Evolutionary conservation across 1,140 invertebrate genomes (phyloP), one percentile per base, ranked within the genome.

Genomic region (Pogonus chalceus): DNA sequence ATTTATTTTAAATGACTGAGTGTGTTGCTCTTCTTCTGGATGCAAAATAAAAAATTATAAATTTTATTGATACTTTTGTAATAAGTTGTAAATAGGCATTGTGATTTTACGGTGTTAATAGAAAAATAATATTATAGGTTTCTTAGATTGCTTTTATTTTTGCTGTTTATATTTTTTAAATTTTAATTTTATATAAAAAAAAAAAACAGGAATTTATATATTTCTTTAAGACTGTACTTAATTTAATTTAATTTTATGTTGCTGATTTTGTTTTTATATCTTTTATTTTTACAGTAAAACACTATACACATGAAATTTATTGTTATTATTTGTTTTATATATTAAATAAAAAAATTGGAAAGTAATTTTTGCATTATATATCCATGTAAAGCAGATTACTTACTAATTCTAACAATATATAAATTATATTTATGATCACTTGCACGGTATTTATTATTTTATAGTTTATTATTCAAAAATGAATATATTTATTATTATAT

Each of bases 81-180:
- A 43, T 43, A 43, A 7, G 7, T 16, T 43, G 37, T 43, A 43
- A 12, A 43, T 43, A 43, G 37, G 37, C 37, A 43, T 43, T 43
- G 37, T 43, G 37, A 43, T 43, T 43, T 43, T 43, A 43, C 18
- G 18, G 9, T 43, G 37, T 43, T 9, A 9, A 7, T 18, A 43
- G 37, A 9, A 7, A 12, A 43, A 43, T 43, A 43, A 43, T 43
- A 31, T 31, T 43, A 43, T 43, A 43, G 37, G 7, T 9, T 18
- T 43, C 9, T 7, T 43, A 43, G 37, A 43, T 18, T 43, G 37
- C 37, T 43, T 43, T 43, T 43, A 43, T 43, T 43, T n/a, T 43
- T 18, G 37, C 37, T 43, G 37, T 43, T 43, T 12, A 7, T 7
- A 31, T 31, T 31, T 31, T 31, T 31, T 4, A 31, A 7, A 31